phyloP scores from a whole-genome alignment of 2,888 invertebrate genomes.

The Keiferia lycopersicella region DNA sequence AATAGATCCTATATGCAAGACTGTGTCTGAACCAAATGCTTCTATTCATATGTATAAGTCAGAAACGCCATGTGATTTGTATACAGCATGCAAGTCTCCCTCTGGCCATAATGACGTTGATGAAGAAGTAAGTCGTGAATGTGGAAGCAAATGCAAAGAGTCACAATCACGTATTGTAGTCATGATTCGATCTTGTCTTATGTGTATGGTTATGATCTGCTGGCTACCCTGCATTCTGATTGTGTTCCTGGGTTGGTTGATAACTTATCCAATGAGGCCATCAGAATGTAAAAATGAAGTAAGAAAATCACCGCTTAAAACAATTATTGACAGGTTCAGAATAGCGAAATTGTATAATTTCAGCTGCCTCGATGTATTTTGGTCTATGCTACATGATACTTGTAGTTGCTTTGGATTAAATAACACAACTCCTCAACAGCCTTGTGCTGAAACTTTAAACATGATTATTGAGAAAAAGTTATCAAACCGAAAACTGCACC shows the following conservation, averaged over 20 bases:
- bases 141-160: not conserved
- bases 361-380: conserved; percentile 2
- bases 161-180: not conserved
- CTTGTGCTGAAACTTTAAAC: not conserved
- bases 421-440: not conserved
- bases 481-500: not conserved
- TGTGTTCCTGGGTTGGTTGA: conserved; percentile 43
- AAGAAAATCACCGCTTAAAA: conserved; percentile 25
- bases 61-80: too few species aligned
- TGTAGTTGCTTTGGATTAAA: not conserved
- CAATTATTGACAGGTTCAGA: conserved; percentile 33
- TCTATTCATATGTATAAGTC: too few species aligned
- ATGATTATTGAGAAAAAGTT: not conserved
- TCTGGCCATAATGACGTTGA: not conserved
- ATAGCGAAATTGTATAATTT: conserved; percentile 27
- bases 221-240: conserved; percentile 55
- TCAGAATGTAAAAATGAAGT: conserved; percentile 16
- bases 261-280: conserved; percentile 45
- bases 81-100: too few species aligned
- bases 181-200: not conserved
- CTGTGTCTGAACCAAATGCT: too few species aligned
- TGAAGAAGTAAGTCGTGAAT: not conserved
- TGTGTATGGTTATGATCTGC: conserved; percentile 43
- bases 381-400: conserved; percentile 1
- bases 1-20: not conserved